Evolutionary conservation across 2,113 vertebrate species (phyloP).

Genomic region (Nerophis lumbriciformis): DNA sequence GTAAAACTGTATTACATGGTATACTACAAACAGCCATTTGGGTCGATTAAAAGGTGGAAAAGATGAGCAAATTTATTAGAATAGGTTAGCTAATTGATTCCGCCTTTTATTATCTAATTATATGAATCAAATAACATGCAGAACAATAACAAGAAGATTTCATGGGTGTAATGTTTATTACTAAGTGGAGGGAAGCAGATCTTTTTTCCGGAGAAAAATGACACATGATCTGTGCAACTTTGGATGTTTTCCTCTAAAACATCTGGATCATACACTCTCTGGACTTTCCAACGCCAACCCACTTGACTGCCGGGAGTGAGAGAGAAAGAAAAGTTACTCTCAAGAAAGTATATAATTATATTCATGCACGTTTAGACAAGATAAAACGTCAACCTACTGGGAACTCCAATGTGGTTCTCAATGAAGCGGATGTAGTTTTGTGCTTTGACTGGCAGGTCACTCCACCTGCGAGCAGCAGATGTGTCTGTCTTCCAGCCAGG

Average conservation of each 20-base stretch:
- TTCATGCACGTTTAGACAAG: conserved; percentile 2
- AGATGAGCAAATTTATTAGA: not conserved
- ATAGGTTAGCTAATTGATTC: too few species aligned
- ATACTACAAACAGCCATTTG: not conserved
- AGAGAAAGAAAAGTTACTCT: conserved; percentile 4
- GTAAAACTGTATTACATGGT: too few species aligned
- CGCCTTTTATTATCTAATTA: not conserved
- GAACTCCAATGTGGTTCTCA: conserved; percentile 91
- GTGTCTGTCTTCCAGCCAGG: conserved; percentile 96
- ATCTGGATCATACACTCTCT: conserved; percentile 98
- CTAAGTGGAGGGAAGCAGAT: conserved; percentile 8
- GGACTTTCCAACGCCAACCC: conserved; percentile 97
- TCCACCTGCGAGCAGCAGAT: conserved; percentile 87
- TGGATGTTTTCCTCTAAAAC: conserved; percentile 71
- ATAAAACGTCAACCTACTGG: conserved; percentile 71
- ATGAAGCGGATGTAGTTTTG: conserved; percentile 94
- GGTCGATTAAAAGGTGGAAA: not conserved
- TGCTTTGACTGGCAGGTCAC: conserved; percentile 89
- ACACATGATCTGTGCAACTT: conserved; percentile 16
- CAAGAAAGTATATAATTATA: too few species aligned
- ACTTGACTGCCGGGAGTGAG: conserved; percentile 80
- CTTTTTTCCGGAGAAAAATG: conserved; percentile 22
- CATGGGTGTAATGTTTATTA: conserved; percentile 36
- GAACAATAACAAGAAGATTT: conserved; percentile 2
- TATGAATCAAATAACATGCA: not conserved